Conservation (phyloP, 2,888 invertebrate genomes). For the Zaprionus obscuricornis region DNA sequence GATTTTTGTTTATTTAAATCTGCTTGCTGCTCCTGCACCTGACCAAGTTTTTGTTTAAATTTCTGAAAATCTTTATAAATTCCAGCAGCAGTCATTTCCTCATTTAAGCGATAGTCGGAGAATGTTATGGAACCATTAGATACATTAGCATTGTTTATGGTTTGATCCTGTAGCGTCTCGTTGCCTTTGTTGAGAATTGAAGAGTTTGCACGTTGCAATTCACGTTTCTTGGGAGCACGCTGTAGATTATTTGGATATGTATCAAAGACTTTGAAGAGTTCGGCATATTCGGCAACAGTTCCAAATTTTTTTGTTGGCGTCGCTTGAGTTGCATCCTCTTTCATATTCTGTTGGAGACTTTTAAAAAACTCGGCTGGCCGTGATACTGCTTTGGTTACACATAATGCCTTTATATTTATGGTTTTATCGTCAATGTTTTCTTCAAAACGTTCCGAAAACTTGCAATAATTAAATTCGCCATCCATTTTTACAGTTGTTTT, state of each 20-base stretch:
- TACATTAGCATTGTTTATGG: not conserved
- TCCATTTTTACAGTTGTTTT: slow-evolving; percentile 21
- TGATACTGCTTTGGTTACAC: slow-evolving; percentile 66
- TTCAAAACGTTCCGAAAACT: slow-evolving; percentile 44
- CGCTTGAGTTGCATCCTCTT: slow-evolving; percentile 41
- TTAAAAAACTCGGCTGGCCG: slow-evolving; percentile 62
- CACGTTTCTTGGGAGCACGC: slow-evolving; percentile 61
- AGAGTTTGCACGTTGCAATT: slow-evolving; percentile 64
- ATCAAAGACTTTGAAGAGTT: slow-evolving; percentile 75
- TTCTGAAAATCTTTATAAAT: slow-evolving; percentile 67
- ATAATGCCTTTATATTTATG: slow-evolving; percentile 56
- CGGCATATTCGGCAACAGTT: slow-evolving; percentile 63
- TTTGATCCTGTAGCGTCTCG: slow-evolving; percentile 33
- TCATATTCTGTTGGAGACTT: slow-evolving; percentile 57
- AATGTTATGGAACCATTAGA: slow-evolving; percentile 35
- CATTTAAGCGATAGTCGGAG: slow-evolving; percentile 37
- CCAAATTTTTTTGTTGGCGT: slow-evolving; percentile 52
- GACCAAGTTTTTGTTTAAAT: slow-evolving; percentile 68
- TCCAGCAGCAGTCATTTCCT: slow-evolving; percentile 53
- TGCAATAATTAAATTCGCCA: slow-evolving; percentile 32
- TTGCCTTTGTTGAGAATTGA: slow-evolving; percentile 46
- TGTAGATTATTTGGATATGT: slow-evolving; percentile 77
- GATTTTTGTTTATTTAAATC: slow-evolving; percentile 38
- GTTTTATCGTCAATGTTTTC: slow-evolving; percentile 47
- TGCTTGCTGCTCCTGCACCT: slow-evolving; percentile 48